Conservation (phyloP, 2,113 vertebrate species). For the Anguilla japonica region DNA sequence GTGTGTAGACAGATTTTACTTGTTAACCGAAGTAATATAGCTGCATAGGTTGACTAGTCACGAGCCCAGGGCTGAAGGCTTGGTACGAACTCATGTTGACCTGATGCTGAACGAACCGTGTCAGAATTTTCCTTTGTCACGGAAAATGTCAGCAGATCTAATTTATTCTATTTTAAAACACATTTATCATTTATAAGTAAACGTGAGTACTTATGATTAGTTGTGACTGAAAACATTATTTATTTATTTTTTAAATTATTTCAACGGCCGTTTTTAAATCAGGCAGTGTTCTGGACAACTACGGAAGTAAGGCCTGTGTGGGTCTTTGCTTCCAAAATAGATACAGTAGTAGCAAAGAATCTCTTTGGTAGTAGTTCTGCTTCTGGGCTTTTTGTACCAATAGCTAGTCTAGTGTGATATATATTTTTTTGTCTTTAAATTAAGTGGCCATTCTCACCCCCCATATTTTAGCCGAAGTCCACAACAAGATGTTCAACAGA, state of each 20-base stretch:
- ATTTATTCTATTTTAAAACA: not conserved
- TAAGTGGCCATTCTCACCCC: too few species aligned
- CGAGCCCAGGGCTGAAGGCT: too few species aligned
- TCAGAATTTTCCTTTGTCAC: slow-evolving; percentile 6
- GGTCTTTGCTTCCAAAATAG: not conserved
- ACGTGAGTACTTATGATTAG: not conserved
- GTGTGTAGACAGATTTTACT: too few species aligned
- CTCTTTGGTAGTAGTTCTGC: too few species aligned
- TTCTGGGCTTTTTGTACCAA: not conserved
- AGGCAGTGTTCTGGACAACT: slow-evolving; percentile 11
- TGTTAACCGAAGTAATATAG: too few species aligned
- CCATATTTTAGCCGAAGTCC: not conserved
- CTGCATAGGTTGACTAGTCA: too few species aligned
- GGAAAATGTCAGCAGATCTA: not conserved
- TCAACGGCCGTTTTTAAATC: not conserved
- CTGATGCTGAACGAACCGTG: not conserved
- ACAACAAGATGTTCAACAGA: slow-evolving; percentile 71
- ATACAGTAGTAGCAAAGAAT: not conserved
- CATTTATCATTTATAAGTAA: not conserved
- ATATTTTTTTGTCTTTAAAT: not conserved
- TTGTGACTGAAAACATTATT: not conserved
- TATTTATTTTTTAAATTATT: too few species aligned
- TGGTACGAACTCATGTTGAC: too few species aligned
- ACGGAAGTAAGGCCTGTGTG: not conserved
- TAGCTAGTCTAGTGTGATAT: too few species aligned